Evolutionary conservation across 2,888 invertebrate species (phyloP).

Genomic region (Tribolium freemani): DNA sequence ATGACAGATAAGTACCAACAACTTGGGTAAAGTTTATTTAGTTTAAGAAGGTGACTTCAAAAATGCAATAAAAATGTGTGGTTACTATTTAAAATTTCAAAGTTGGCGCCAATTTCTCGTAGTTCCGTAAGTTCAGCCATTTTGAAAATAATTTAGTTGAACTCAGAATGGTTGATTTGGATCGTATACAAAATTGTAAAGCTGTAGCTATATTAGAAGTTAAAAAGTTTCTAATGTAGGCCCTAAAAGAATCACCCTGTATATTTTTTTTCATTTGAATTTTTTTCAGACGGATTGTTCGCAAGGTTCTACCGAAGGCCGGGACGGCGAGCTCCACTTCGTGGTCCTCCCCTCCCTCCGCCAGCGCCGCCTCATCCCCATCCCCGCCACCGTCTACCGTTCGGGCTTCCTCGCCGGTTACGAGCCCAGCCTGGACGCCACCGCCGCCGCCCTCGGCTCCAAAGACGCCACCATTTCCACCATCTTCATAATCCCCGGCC

Average conservation of each 20-base stretch:
- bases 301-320: conserved; percentile 79
- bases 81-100: too few relatives aligned
- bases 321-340: conserved; percentile 90
- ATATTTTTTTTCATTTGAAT: conserved; percentile 3
- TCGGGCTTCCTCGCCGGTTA: conserved; percentile 86
- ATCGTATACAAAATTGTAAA: too few relatives aligned
- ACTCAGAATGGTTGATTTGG: too few relatives aligned
- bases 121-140: too few relatives aligned
- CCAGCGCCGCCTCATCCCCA: conserved; percentile 84
- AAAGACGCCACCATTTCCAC: conserved; percentile 81
- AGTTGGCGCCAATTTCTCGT: too few relatives aligned
- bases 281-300: conserved; percentile 83
- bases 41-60: too few relatives aligned
- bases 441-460: conserved; percentile 83
- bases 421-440: conserved; percentile 87
- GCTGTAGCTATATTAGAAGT: too few relatives aligned
- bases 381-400: conserved; percentile 86
- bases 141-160: too few relatives aligned
- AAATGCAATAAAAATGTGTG: too few relatives aligned
- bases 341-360: conserved; percentile 85
- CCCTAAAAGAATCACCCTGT: neutral
- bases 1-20: too few relatives aligned
- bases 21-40: too few relatives aligned
- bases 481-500: conserved; percentile 87
- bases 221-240: too few relatives aligned